A percentile compares a stretch with the other conserved stretches of the same genome.
Conservation (phyloP, 1,140 invertebrate genomes). For the Cydia fagiglandana region DNA sequence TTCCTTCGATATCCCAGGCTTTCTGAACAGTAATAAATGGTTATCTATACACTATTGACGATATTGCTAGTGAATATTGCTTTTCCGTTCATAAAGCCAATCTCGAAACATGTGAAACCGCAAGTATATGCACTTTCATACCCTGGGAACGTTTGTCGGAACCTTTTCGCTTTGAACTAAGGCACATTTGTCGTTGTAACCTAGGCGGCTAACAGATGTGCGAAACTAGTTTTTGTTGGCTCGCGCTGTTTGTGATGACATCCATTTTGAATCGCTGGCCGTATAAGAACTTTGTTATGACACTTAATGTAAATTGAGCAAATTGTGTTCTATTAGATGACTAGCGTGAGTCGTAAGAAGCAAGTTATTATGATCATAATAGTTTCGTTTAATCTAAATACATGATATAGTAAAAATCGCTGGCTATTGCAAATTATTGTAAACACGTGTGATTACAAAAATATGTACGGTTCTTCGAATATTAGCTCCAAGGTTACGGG, state of each 20-base stretch:
- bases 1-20: not conserved
- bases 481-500: no score
- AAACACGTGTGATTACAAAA: no score
- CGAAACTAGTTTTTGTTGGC: constrained; percentile 7
- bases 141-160: not conserved
- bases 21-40: not conserved
- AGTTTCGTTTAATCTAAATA: not conserved
- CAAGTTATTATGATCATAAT: not conserved
- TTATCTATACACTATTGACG: not conserved
- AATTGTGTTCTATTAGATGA: not conserved
- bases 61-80: constrained; percentile 14
- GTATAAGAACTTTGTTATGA: not conserved
- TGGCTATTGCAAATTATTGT: no score
- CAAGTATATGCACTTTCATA: constrained; percentile 14
- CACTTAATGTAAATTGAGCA: not conserved
- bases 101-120: constrained; percentile 1
- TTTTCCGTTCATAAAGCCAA: not conserved
- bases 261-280: not conserved
- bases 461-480: no score
- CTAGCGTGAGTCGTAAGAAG: not conserved
- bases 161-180: not conserved
- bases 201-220: constrained; percentile 3
- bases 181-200: not conserved
- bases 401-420: no score
- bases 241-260: not conserved